Evolutionary conservation across 2,113 vertebrate species (phyloP).

Genomic region (Alouatta palliata): DNA sequence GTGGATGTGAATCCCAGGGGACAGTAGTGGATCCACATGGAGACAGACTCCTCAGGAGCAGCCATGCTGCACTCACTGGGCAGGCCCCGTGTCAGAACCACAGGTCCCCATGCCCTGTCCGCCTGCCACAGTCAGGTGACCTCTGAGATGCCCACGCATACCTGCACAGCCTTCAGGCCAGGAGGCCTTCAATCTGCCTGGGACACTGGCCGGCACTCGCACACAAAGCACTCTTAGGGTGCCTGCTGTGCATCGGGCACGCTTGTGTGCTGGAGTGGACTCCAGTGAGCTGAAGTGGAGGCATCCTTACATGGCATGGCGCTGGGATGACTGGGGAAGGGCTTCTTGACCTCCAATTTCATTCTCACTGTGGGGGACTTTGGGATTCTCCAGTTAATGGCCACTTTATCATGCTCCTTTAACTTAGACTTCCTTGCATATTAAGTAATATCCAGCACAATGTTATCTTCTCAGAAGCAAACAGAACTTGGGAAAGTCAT

Average conservation of each 20-base stretch:
- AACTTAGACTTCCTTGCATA: background rate
- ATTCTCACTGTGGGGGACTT: background rate
- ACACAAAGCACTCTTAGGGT: too few relatives aligned
- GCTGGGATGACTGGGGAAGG: background rate
- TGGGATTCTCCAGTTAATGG: background rate
- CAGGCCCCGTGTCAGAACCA: background rate
- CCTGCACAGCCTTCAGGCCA: background rate
- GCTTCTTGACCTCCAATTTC: background rate
- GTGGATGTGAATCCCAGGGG: background rate
- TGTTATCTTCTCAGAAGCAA: background rate
- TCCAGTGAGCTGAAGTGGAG: background rate
- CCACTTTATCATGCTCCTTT: background rate
- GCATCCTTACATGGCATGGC: too few relatives aligned
- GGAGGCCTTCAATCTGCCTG: too few relatives aligned
- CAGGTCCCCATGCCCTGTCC: too few relatives aligned
- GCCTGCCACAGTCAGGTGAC: background rate
- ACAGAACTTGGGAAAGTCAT: background rate
- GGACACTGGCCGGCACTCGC: background rate
- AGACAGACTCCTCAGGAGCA: background rate
- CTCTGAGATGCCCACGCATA: fast-evolving
- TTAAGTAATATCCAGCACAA: background rate
- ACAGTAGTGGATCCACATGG: too few relatives aligned
- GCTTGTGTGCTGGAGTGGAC: background rate
- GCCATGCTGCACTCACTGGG: background rate
- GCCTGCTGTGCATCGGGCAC: background rate